Evolutionary conservation across 1,140 invertebrate genomes (phyloP), one percentile per base, ranked within the genome.

Genomic region (Phenacoccus solenopsis): DNA sequence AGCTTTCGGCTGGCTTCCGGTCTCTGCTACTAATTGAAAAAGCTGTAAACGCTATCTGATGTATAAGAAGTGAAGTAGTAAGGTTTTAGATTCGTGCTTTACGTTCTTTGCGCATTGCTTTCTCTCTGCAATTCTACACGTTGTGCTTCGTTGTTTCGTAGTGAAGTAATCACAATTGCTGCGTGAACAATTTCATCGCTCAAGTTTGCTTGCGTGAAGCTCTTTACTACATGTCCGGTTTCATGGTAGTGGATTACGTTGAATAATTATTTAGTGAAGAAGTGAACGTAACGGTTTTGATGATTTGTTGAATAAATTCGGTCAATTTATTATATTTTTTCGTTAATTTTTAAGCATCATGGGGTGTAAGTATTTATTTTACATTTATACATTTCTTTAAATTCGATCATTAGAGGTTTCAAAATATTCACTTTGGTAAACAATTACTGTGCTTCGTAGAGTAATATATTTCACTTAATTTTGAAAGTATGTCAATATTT

Each of bases 311-410:
- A 64, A 2, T 64, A 49, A 49, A 32, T 32, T 32, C 30, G 56
- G 13, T 59, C 7, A 59, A 59, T 59, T 59, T 38, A 38, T 59
- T 59, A 59, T 59, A 59, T n/a, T 59, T 59, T 7, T 59, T 20
- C 56, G 13, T 20, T 59, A 59, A 10, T 64, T 64, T 16, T 64
- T 64, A 64, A 9, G 16, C 22, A 49, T 49, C 38, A 64, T 64
- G 59, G 59, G 59, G 59, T 64, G 59, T 64, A 64, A 64, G 59
- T 64, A 64, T 24, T 64, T n/a, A n/a, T n/a, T n/a, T n/a, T n/a
- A n/a, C 38, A 9, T 49, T 9, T n/a, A 49, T 49, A 16, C 38
- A n/a, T 49, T 16, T 49, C 16, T 32, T 32, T 32, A 32, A n/a
- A n/a, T n/a, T n/a, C n/a, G n/a, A n/a, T n/a, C n/a, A n/a, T n/a